Conservation (phyloP, 2,888 invertebrate species). For the Anticlea derivata region DNA sequence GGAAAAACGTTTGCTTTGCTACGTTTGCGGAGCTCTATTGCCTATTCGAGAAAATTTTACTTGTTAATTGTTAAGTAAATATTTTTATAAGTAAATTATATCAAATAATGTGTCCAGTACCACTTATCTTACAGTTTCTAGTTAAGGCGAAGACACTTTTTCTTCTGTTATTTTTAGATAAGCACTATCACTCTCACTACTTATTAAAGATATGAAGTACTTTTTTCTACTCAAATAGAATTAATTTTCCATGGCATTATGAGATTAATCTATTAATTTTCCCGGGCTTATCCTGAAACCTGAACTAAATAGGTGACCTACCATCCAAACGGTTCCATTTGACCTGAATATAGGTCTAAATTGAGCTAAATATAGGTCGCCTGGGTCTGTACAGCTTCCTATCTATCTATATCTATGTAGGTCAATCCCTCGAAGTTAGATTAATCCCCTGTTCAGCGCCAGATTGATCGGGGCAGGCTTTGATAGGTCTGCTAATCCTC, state of each 20-base stretch:
- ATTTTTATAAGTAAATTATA: no score
- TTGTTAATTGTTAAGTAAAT: no score
- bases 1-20: conserved; percentile 22
- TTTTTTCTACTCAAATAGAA: no score
- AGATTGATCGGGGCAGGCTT: conserved; percentile 15
- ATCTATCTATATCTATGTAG: conserved; percentile 6
- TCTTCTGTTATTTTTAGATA: no score
- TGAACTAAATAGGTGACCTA: conserved; percentile 19
- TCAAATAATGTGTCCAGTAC: no score
- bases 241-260: no score
- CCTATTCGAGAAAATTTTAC: conserved; percentile 30
- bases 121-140: no score
- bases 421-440: conserved; percentile 17
- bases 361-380: conserved; percentile 21
- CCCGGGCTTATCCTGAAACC: conserved; percentile 1
- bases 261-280: not conserved
- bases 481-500: conserved; percentile 5
- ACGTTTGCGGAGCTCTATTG: not conserved
- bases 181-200: no score
- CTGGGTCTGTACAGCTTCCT: conserved; percentile 6
- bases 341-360: conserved; percentile 22
- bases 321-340: conserved; percentile 11
- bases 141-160: no score
- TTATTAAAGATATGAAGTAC: no score
- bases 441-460: conserved; percentile 11